Conservation (phyloP, 2,113 vertebrate species). For the Pachypanchax playfairii region DNA sequence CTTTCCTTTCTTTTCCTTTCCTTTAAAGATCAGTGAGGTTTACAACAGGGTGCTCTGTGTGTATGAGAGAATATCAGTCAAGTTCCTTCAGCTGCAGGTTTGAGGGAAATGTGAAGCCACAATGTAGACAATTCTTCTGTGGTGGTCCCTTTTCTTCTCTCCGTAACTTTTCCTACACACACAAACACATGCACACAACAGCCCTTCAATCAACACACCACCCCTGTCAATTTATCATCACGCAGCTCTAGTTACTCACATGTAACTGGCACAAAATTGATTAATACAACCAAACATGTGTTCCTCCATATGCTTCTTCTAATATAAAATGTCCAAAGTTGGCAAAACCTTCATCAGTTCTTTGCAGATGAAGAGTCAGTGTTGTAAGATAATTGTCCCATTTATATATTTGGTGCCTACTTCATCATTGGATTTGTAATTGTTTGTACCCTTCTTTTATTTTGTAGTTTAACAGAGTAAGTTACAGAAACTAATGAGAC, state of each 20-base stretch:
- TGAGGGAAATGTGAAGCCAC: constrained; percentile 66
- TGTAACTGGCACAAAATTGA: constrained; percentile 48
- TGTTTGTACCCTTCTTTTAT: too few species aligned
- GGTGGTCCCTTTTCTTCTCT: constrained; percentile 72
- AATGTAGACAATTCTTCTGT: constrained; percentile 61
- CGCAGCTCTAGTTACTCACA: constrained; percentile 49
- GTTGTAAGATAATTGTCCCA: too few species aligned
- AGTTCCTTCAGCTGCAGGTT: constrained; percentile 60
- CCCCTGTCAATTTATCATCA: constrained; percentile 53
- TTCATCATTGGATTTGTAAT: too few species aligned
- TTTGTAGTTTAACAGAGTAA: too few species aligned
- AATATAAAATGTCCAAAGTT: constrained; percentile 54
- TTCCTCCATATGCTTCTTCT: constrained; percentile 46
- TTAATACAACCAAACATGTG: constrained; percentile 53
- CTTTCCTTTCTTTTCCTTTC: constrained; percentile 12
- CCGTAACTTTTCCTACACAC: constrained; percentile 44
- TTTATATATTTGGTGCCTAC: too few species aligned
- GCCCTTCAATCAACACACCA: constrained; percentile 42
- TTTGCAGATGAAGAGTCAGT: constrained; percentile 42
- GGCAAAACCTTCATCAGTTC: constrained; percentile 39
- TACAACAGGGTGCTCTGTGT: neutral
- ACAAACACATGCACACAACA: constrained; percentile 36
- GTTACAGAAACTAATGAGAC: too few species aligned
- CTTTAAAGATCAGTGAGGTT: constrained; percentile 1
- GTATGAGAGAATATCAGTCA: constrained; percentile 24